Evolutionary conservation across 2,113 vertebrate species (phyloP), one percentile per base, ranked within the genome.

Genomic region (Passer domesticus): DNA sequence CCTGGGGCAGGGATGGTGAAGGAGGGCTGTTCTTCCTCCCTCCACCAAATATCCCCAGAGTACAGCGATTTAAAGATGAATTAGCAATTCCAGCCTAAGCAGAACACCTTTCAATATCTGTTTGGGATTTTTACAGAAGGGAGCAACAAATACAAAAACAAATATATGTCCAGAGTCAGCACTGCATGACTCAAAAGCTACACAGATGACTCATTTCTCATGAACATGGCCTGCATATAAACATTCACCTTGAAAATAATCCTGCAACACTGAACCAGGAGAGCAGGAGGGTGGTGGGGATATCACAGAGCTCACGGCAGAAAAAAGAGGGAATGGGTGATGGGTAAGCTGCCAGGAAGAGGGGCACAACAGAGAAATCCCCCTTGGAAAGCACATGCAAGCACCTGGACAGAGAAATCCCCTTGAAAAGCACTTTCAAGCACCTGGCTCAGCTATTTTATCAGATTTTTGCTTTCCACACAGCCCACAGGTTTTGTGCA

Each of bases 61-160:
- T 39, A 66, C 68, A 58, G 63, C 0, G 0, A 69, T 41, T 5
- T 46, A 23, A 27, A 69, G 79, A 82, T 55, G n/a, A 63, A 78
- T 74, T 53, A 89, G 56, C 60, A 75, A 56, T 35, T 56, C 47
- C 49, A 60, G n/a, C 19, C 58, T 22, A 50, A 87, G 84, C 62
- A 84, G 58, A 84, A 78, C 47, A 84, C 77, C 44, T 82, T 80
- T 11, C 59, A 73, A 41, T 73, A 46, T 53, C 49, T 81, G 53
- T 50, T 15, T 0, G 11, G 62, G 28, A 60, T 78, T 92, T 89
- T 93, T 87, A 41, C 17, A 60, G 76, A 62, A 75, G 74, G 49
- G 66, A 88, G 70, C 53, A 79, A 91, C 90, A 88, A 87, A 81
- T 27, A 46, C 39, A 68, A 85, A 84, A 95, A 31, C 60, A 84